Evolutionary conservation across 2,113 vertebrate genomes (phyloP).

Genomic region (Copsychus sechellarum): DNA sequence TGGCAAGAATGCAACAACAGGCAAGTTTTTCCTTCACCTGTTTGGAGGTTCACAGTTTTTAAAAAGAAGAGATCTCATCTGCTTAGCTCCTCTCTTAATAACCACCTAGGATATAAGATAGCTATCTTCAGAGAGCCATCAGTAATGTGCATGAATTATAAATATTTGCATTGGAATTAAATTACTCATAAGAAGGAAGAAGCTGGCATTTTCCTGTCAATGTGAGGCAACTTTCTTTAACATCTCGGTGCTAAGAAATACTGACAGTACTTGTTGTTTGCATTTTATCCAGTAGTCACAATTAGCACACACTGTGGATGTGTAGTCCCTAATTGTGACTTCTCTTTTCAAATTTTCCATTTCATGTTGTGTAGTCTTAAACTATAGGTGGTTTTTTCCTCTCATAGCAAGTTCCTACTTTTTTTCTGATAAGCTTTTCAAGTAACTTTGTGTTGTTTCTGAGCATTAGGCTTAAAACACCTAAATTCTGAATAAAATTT

Average conservation of each 20-base stretch:
- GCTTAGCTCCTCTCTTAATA: background rate
- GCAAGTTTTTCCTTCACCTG: background rate
- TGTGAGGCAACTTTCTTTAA: background rate
- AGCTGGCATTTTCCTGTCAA: background rate
- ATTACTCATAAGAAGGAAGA: background rate
- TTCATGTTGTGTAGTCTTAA: background rate
- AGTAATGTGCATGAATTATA: background rate
- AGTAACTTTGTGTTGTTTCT: background rate
- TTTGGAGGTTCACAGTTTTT: background rate
- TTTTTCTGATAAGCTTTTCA: background rate
- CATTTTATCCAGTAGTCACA: background rate
- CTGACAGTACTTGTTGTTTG: background rate
- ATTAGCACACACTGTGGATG: rapidly evolving
- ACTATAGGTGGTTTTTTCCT: background rate
- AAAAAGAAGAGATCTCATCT: background rate
- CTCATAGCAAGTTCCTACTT: background rate
- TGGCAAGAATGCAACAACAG: background rate
- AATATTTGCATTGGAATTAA: background rate
- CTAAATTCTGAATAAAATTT: background rate
- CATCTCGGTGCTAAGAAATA: background rate
- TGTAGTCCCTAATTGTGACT: background rate
- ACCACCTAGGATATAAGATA: background rate
- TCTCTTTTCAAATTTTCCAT: background rate
- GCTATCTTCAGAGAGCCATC: background rate
- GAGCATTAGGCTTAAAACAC: background rate